Evolutionary conservation across 92 coral and sea anemone genomes (phyloP).

Genomic region (Isaurus tuberculatus): DNA sequence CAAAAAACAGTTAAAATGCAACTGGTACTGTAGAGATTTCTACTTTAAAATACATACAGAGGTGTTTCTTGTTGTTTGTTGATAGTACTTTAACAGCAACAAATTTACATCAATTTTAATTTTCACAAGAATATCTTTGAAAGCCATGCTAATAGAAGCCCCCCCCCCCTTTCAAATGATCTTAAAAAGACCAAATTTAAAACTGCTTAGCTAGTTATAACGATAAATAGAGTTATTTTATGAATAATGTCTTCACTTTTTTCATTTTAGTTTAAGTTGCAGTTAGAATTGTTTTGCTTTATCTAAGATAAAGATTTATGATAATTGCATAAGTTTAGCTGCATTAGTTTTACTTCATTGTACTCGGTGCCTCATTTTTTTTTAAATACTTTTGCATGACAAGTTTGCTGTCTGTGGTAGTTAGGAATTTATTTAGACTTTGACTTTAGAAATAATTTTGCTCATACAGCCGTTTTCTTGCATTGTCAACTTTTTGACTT

Average conservation of each 20-base stretch:
- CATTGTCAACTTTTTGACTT: background rate
- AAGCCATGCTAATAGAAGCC: background rate
- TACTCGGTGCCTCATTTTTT: background rate
- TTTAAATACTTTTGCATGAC: background rate
- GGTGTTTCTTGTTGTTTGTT: slow-evolving; percentile 29
- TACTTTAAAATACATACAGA: slow-evolving; percentile 25
- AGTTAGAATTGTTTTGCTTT: background rate
- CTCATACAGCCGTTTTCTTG: background rate
- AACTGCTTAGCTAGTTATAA: slow-evolving; percentile 16
- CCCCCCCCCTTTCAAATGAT: slow-evolving; percentile 1
- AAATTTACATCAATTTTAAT: slow-evolving; percentile 25
- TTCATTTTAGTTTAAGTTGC: background rate
- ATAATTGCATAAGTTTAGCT: background rate
- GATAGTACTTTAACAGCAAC: slow-evolving; percentile 2
- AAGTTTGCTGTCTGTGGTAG: background rate
- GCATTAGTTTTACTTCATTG: no score
- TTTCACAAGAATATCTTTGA: slow-evolving; percentile 23
- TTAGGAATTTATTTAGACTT: background rate
- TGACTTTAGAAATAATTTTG: background rate
- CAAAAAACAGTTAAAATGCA: slow-evolving; percentile 9
- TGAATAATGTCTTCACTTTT: background rate
- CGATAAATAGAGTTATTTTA: background rate
- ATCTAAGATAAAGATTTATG: background rate
- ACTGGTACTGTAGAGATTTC: slow-evolving; percentile 10
- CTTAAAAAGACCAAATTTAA: slow-evolving; percentile 15